These are phyloP conservation scores for Penelope pileata DNA, from an alignment of 2,113 vertebrate genomes.

Conservation along the genomic window DNA sequence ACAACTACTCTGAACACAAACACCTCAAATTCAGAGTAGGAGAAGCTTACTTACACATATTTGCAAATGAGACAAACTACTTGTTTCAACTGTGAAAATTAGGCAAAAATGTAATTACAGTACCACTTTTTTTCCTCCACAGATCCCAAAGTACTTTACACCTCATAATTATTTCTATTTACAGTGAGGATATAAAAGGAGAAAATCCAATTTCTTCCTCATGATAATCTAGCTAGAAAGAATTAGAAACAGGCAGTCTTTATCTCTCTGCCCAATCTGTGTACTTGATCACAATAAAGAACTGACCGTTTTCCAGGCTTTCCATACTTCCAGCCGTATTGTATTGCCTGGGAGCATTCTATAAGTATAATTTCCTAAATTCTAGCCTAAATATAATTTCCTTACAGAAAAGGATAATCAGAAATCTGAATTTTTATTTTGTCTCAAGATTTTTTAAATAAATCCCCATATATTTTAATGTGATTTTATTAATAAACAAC, in stretches of 20 bases:
- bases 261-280: neutral
- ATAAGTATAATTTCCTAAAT: neutral
- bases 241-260: neutral
- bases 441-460: neutral
- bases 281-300: neutral
- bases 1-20: neutral
- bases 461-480: neutral
- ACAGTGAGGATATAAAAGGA: neutral
- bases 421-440: neutral
- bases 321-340: neutral
- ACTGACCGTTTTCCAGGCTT: neutral
- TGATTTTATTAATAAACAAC: neutral
- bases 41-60: neutral
- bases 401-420: neutral
- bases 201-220: neutral
- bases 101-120: neutral
- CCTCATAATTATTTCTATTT: neutral
- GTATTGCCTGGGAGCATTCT: too few relatives aligned
- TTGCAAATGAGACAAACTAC: neutral
- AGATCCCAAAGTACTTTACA: neutral
- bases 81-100: neutral
- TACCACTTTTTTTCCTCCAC: neutral
- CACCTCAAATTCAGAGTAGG: neutral
- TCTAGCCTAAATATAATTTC: neutral
- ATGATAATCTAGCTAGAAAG: neutral